Percentiles rank a stretch among this genome's conserved stretches.
These are phyloP conservation scores for Leptestheria dahalacensis DNA, from an alignment of 1,140 invertebrate genomes.

Conservation along the genomic window DNA sequence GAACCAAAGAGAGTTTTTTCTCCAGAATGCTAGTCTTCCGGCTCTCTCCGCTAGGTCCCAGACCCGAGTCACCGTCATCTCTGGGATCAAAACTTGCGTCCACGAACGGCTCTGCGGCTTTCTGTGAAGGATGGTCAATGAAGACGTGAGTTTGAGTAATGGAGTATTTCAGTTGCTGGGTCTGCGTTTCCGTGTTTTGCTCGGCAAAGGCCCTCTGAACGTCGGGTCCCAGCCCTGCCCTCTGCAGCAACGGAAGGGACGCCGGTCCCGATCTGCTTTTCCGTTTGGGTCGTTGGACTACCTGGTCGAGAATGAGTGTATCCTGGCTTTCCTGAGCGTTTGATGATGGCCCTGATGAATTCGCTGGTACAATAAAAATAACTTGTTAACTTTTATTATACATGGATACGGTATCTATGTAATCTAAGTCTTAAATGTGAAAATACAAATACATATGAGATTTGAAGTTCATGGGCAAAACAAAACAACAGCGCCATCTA, in stretches of 20 bases:
- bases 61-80: background rate
- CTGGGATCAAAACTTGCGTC: background rate
- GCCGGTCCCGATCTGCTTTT: slow-evolving; percentile 5
- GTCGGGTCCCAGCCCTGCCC: slow-evolving; percentile 16
- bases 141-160: background rate
- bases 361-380: background rate
- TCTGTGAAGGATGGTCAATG: background rate
- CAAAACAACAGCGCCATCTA: no score
- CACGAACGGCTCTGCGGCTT: background rate
- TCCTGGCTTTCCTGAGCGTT: background rate
- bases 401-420: background rate
- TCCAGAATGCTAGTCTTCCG: background rate
- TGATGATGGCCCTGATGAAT: background rate
- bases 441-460: no score
- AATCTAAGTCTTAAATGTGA: no score
- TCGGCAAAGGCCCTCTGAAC: slow-evolving; percentile 13
- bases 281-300: background rate
- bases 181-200: background rate
- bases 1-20: background rate
- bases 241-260: slow-evolving; percentile 10
- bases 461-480: no score
- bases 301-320: background rate
- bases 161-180: background rate
- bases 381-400: background rate
- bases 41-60: background rate